Evolutionary conservation across 1,140 invertebrate genomes (phyloP).

Genomic region (Drosophila hydei): DNA sequence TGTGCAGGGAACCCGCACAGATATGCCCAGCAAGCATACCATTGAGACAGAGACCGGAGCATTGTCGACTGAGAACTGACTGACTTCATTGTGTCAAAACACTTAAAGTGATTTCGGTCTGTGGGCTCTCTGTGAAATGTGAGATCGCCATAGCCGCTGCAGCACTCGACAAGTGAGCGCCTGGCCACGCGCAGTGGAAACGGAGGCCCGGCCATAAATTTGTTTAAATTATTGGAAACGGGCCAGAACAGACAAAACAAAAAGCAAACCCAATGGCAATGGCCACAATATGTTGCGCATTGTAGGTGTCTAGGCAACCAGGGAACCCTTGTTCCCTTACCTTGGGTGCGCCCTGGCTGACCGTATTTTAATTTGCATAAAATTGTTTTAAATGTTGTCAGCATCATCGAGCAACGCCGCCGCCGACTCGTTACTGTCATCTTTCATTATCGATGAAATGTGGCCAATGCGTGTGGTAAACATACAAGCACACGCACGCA

Average conservation of each 20-base stretch:
- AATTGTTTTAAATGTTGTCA: slow-evolving; percentile 82
- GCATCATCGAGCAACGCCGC: slow-evolving; percentile 47
- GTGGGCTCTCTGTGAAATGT: slow-evolving; percentile 45
- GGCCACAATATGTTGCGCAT: slow-evolving; percentile 30
- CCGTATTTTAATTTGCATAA: slow-evolving; percentile 79
- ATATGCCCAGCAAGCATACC: not conserved
- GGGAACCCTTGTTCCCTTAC: slow-evolving; percentile 4
- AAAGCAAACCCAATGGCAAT: slow-evolving; percentile 21
- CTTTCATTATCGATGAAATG: slow-evolving; percentile 82
- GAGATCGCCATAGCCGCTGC: slow-evolving; percentile 29
- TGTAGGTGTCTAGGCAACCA: slow-evolving; percentile 68
- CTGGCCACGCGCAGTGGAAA: slow-evolving; percentile 50
- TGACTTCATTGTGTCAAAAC: slow-evolving; percentile 77
- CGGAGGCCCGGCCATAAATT: slow-evolving; percentile 61
- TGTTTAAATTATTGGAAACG: slow-evolving; percentile 72
- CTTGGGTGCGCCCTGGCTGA: slow-evolving; percentile 58
- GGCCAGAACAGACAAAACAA: slow-evolving; percentile 25
- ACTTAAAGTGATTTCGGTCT: slow-evolving; percentile 71
- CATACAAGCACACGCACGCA: not conserved
- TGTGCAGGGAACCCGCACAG: slow-evolving; percentile 62
- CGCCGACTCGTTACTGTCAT: slow-evolving; percentile 76
- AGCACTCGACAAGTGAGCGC: slow-evolving; percentile 41
- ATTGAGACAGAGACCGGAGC: slow-evolving; percentile 10
- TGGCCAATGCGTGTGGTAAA: slow-evolving; percentile 71
- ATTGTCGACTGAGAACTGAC: slow-evolving; percentile 43